phyloP scores from a whole-genome alignment of 1,140 invertebrate genomes.

The Melanaphis sacchari region DNA sequence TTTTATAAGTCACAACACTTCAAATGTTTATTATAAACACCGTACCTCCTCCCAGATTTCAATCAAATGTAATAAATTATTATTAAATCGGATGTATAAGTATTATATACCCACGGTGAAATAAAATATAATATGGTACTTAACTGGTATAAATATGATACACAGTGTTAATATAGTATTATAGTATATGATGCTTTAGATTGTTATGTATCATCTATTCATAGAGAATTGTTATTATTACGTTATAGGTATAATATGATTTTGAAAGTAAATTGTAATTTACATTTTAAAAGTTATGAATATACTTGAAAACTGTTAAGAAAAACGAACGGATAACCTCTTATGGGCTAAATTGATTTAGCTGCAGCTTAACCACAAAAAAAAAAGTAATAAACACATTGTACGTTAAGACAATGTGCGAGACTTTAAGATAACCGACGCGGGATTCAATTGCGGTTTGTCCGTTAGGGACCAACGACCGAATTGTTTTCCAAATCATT shows the following conservation, averaged over 20 bases:
- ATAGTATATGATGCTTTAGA: background rate
- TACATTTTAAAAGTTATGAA: background rate
- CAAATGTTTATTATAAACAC: too few species aligned
- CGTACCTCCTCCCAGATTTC: background rate
- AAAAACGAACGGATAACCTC: background rate
- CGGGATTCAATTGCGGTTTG: constrained; percentile 35
- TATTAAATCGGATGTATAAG: background rate
- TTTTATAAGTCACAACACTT: too few species aligned
- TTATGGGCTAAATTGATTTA: constrained; percentile 31
- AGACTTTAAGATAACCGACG: background rate
- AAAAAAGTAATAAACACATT: constrained; percentile 5
- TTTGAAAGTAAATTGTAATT: background rate
- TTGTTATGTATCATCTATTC: background rate
- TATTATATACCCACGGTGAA: background rate
- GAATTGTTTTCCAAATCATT: constrained; percentile 11
- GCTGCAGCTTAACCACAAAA: background rate
- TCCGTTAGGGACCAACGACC: constrained; percentile 27
- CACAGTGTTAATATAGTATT: background rate
- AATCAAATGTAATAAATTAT: background rate
- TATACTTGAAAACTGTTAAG: background rate
- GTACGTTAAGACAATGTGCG: background rate
- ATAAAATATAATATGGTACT: background rate
- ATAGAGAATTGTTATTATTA: background rate
- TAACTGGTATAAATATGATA: background rate
- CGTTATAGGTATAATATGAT: background rate